Evolutionary conservation across 2,888 invertebrate species (phyloP), one percentile per base, ranked within the genome.

Genomic region (Smittia aterrima): DNA sequence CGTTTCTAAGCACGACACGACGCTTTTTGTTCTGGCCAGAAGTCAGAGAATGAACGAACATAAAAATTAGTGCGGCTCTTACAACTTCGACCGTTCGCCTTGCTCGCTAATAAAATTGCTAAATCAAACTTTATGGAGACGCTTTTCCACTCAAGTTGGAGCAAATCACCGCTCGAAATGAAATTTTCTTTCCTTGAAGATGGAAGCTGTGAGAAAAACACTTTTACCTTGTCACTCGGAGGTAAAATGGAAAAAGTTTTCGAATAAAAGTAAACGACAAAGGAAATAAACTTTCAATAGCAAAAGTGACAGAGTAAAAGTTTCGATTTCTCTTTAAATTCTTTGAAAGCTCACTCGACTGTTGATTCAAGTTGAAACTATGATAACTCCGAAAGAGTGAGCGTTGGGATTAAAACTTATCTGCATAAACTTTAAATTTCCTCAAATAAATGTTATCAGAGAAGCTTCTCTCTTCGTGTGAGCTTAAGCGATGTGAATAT

Each of bases 21-120:
- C 32, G 38, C 38, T 38, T 47, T 47, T 47, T 2, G 2, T n/a
- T 47, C 47, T 16, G 47, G 4, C 47, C 47, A 16, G 16, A 2
- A 47, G 16, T 47, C 47, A 47, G 22, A 41, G 40, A 41, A 38
- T 16, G 7, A 67, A 24, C 22, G 22, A 67, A 41, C 67, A 41
- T 67, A 67, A 67, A 67, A 67, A 67, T 67, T 47, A 47, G 67
- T 67, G 67, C 41, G 22, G 20, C 20, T 67, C 41, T 41, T 67
- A 67, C 24, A 67, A 47, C 67, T 47, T 67, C 24, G 20, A 20
- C 67, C 41, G 38, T 22, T 67, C 47, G 47, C 47, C 47, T 32
- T 47, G 47, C 11, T 47, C 3, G 11, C 47, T 16, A 47, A 47
- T 47, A 47, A 47, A 11, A 47, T 47, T 47, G 47, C n/a, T 47